Percentiles rank a stretch among this genome's conserved stretches.
These are phyloP conservation scores for Erinaceus europaeus DNA, from an alignment of 2,113 vertebrate genomes.

Conservation along the genomic window DNA sequence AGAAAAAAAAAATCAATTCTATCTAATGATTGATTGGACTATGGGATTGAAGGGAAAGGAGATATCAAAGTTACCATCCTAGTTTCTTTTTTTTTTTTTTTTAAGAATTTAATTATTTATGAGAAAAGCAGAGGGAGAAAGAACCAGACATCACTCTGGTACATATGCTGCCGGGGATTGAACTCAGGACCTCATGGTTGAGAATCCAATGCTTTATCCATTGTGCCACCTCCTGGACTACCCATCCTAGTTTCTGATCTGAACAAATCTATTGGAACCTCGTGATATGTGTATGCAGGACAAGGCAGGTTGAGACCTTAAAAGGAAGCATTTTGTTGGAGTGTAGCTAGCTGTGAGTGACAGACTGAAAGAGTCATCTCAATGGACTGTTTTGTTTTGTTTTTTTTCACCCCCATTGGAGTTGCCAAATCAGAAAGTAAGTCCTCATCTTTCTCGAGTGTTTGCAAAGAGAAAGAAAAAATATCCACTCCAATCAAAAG, in stretches of 20 bases:
- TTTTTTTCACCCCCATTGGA: background rate
- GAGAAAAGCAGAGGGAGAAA: too few species aligned
- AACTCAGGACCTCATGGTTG: too few species aligned
- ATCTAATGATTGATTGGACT: background rate
- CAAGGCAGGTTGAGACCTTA: too few species aligned
- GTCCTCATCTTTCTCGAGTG: too few species aligned
- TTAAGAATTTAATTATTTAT: too few species aligned
- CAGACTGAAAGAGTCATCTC: background rate
- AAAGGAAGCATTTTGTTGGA: too few species aligned
- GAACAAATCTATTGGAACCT: background rate
- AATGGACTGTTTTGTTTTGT: background rate
- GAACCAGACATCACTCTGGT: too few species aligned
- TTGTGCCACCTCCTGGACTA: too few species aligned
- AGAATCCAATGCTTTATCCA: too few species aligned
- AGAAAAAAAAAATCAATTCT: background rate
- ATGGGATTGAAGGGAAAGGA: background rate
- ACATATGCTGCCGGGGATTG: too few species aligned
- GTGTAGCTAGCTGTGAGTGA: background rate
- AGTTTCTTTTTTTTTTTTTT: too few species aligned
- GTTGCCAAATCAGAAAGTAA: background rate
- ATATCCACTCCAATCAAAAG: background rate
- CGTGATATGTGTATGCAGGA: too few species aligned
- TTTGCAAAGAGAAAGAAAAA: background rate
- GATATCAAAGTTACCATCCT: background rate
- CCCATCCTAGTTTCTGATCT: background rate